Percentiles rank a stretch among this genome's conserved stretches.
Evolutionary conservation across 2,888 invertebrate genomes (phyloP).

Genomic region (Drosophila engyochracea): DNA sequence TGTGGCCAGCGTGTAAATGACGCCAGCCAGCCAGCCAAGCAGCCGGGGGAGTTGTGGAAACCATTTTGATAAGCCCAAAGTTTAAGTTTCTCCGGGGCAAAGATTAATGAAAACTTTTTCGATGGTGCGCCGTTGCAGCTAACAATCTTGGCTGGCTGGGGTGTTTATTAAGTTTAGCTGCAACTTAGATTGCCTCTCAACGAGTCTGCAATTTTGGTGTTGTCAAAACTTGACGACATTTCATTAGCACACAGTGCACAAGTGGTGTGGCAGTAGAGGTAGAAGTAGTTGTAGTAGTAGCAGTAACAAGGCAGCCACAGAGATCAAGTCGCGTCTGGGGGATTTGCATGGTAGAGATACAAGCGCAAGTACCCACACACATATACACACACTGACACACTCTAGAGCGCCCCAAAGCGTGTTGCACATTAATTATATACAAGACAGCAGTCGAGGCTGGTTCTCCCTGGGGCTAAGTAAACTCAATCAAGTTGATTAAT

Average conservation of each 20-base stretch:
- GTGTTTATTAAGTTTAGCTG: slow-evolving; percentile 69
- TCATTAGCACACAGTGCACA: slow-evolving; percentile 61
- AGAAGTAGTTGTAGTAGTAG: not conserved
- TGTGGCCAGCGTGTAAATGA: slow-evolving; percentile 75
- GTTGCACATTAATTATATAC: slow-evolving; percentile 75
- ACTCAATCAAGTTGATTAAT: slow-evolving; percentile 75
- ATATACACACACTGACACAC: slow-evolving; percentile 11
- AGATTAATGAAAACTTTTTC: slow-evolving; percentile 77
- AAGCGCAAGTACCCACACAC: slow-evolving; percentile 13
- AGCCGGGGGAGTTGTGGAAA: slow-evolving; percentile 22
- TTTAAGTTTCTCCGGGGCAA: slow-evolving; percentile 44
- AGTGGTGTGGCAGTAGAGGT: not conserved
- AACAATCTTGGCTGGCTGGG: slow-evolving; percentile 43
- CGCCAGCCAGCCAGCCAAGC: slow-evolving; percentile 20
- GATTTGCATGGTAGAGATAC: slow-evolving; percentile 55
- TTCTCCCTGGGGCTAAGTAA: slow-evolving; percentile 40
- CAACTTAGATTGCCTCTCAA: slow-evolving; percentile 73
- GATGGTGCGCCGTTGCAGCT: slow-evolving; percentile 59
- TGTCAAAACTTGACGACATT: slow-evolving; percentile 76
- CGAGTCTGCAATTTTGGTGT: slow-evolving; percentile 48
- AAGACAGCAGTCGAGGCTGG: slow-evolving; percentile 48
- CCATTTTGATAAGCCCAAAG: slow-evolving; percentile 63
- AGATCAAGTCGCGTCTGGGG: slow-evolving; percentile 57
- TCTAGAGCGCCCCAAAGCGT: slow-evolving; percentile 34
- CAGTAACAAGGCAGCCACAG: not conserved